Percentiles rank a stretch among this genome's conserved stretches.
Evolutionary conservation across 2,113 vertebrate genomes (phyloP).

Genomic region (Neotoma lepida): DNA sequence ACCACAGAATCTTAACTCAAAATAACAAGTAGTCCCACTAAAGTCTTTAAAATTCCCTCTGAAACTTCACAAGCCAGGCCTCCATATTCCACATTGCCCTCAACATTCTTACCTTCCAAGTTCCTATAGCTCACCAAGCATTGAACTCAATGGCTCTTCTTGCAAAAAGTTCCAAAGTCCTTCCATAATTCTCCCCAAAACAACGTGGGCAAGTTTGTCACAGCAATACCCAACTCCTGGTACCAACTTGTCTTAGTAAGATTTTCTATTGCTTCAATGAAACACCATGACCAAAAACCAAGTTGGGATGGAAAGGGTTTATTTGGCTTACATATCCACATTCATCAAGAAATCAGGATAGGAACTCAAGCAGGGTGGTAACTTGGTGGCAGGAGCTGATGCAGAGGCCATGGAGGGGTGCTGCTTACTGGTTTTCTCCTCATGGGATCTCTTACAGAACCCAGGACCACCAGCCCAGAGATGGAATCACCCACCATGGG

Average conservation of each 20-base stretch:
- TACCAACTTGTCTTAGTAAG: neutral
- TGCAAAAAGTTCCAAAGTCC: neutral
- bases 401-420: neutral
- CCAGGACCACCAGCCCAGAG: neutral
- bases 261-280: neutral
- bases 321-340: neutral
- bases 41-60: neutral
- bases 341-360: neutral
- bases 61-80: neutral
- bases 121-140: neutral
- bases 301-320: neutral
- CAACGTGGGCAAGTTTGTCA: neutral
- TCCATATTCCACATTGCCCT: neutral
- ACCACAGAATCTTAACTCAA: neutral
- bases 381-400: neutral
- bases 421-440: neutral
- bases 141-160: neutral
- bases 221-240: neutral
- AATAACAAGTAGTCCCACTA: neutral
- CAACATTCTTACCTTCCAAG: neutral
- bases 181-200: neutral
- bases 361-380: neutral
- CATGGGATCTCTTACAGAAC: neutral
- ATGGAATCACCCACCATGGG: neutral
- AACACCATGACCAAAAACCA: neutral